These are phyloP conservation scores for Bicyclus anynana DNA, from an alignment of 1,140 invertebrate species.

Conservation along the genomic window DNA sequence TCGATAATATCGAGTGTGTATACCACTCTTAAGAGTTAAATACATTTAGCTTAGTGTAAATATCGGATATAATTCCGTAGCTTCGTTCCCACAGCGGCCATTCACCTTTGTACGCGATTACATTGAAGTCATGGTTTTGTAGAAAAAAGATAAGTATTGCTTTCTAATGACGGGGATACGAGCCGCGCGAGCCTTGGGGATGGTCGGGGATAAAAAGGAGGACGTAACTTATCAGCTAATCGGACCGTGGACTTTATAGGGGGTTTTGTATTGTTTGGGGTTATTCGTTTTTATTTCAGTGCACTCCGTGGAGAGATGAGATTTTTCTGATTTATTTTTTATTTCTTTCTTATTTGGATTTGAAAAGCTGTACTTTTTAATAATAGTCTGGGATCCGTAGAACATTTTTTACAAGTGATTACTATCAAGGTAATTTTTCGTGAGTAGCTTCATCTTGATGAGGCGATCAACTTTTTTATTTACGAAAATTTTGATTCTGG, in stretches of 20 bases:
- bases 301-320: constrained; percentile 14
- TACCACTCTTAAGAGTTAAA: not conserved
- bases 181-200: constrained; percentile 39
- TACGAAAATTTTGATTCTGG: too few species aligned
- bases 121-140: constrained; percentile 40
- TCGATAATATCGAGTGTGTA: too few species aligned
- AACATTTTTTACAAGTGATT: too few species aligned
- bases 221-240: constrained; percentile 48
- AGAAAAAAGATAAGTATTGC: constrained; percentile 59
- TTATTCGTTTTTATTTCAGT: constrained; percentile 31
- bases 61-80: constrained; percentile 4
- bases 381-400: too few species aligned
- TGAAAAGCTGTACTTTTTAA: too few species aligned
- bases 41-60: not conserved
- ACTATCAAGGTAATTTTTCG: too few species aligned
- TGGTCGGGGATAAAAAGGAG: constrained; percentile 37
- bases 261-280: constrained; percentile 25
- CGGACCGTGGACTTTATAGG: constrained; percentile 31
- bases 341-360: too few species aligned
- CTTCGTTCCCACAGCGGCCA: constrained; percentile 12
- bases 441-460: too few species aligned
- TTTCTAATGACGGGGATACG: constrained; percentile 43
- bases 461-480: too few species aligned
- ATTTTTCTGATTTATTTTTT: not conserved
- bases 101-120: constrained; percentile 50